Evolutionary conservation across 2,888 invertebrate genomes (phyloP), one percentile per base, ranked within the genome.

Genomic region (Iphiclides podalirius): DNA sequence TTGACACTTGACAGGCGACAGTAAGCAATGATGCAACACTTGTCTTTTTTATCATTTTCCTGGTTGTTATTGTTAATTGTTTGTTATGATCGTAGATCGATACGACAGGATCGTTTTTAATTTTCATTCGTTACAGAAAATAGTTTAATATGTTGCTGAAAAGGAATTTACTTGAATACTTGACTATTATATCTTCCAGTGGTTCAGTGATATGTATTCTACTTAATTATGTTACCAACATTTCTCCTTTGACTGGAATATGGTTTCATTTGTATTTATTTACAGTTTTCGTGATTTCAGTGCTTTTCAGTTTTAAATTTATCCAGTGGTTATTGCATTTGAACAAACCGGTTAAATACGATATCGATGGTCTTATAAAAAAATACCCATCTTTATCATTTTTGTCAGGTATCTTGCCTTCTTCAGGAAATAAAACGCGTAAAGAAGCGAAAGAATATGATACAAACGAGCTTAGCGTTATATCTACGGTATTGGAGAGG

Each of bases 261-360:
- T 89, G 85, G 84, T 77, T 90, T 52, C 60, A 75, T n/a, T 55
- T 82, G 35, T 90, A 89, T 57, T 56, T 84, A 47, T 28, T 86
- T 37, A 46, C 70, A 28, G 54, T 90, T 34, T 89, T 89, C 68
- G 61, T 89, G 28, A 52, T 74, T 0, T 85, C 90, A 1, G 63
- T 90, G 38, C 79, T 82, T 58, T 51, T 87, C 35, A 90, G 90
- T 68, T 89, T 90, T 63, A 80, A 84, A 59, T 77, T 82, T 63
- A 79, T 91, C 16, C 90, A 91, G 62, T 89, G 85, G 76, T 63
- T 91, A 47, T 66, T 92, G 42, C 77, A 75, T 56, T 72, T 89
- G 52, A 90, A 89, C 57, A 90, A 88, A 60, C 90, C 91, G 4
- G 39, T 91, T 16, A 81, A 81, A 52, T 85, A 83, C 60, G 80